Percentiles rank a stretch among this genome's conserved stretches.
phyloP scores from a whole-genome alignment of 2,797 vertebrate genomes.

The Lophotriccus pileatus region DNA sequence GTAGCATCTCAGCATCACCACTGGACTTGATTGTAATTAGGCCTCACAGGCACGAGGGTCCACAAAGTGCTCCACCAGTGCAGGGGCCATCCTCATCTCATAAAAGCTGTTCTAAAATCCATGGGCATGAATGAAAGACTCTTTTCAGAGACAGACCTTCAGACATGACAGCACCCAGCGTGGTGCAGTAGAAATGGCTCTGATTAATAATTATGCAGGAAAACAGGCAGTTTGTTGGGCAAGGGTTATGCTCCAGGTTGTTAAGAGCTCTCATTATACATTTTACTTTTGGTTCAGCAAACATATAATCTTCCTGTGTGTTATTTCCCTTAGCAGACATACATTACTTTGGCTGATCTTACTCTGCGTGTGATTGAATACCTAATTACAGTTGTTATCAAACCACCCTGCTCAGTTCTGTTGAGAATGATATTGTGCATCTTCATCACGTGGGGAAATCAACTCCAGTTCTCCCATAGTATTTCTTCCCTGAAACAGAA shows the following conservation, averaged over 20 bases:
- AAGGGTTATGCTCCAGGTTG: not conserved
- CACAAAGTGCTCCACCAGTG: not conserved
- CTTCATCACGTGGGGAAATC: not conserved
- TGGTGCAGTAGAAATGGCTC: not conserved
- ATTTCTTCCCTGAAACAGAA: conserved; percentile 1
- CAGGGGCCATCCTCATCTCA: not conserved
- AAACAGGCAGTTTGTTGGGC: not conserved
- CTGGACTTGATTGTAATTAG: not conserved
- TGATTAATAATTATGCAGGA: not conserved
- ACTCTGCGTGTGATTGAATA: conserved; percentile 40
- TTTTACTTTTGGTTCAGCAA: conserved; percentile 40
- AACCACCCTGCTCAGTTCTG: not conserved
- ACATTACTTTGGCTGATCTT: conserved; percentile 25
- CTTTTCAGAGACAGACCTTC: not conserved
- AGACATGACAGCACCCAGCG: not conserved
- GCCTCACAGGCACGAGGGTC: not conserved
- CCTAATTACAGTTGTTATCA: conserved; percentile 58
- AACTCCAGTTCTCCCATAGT: not conserved
- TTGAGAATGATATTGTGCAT: not conserved
- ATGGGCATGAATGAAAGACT: not conserved
- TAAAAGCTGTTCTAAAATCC: not conserved
- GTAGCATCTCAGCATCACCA: not conserved
- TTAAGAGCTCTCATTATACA: not conserved
- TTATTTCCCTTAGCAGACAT: conserved; percentile 28
- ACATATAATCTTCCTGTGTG: conserved; percentile 28